Evolutionary conservation across 2,797 vertebrate species (phyloP), one percentile per base, ranked within the genome.

Genomic region (Nannoperca obscura): DNA sequence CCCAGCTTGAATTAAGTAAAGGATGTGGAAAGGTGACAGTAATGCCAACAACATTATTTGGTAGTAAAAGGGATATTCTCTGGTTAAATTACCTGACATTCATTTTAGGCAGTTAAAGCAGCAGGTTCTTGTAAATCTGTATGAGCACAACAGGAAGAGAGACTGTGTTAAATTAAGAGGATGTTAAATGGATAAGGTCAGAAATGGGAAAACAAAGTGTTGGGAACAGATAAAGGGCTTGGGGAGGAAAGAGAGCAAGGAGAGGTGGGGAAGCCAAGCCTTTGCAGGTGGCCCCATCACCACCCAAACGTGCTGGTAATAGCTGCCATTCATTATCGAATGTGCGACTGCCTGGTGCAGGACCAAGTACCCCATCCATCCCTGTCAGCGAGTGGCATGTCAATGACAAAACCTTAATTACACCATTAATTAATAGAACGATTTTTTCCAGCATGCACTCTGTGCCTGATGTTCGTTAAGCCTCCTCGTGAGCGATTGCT

Each of bases 361-460:
- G 86, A 95, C 94, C 94, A 92, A 94, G 94, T 89, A 95, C 95
- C 94, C 94, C 93, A 99, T 98, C 96, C 95, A 97, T 98, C 97
- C 94, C 95, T 96, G 97, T 99, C 98, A 98, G 93, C 95, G 93
- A 93, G 95, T 95, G 96, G 96, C 97, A 96, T 95, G 96, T 98
- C 96, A 98, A 96, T 97, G 97, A 97, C 97, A 98, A 97, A 97
- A 96, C 94, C 96, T 97, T 98, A 99, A 99, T 99, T 99, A 98
- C 95, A 95, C 95, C 96, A 99, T 99, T 98, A 99, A 99, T 99
- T 99, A 99, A 99, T 97, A 96, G 96, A 96, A 97, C 91, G 95
- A 96, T 97, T 98, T 97, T 96, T 97, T 90, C 95, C 95, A 95
- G 91, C 93, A 93, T 94, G 92, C 95, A 95, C 95, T 93, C 91